Evolutionary conservation across 53 echinoderm and acorn worm species (phyloP), one percentile per base, ranked within the genome.

Genomic region (Paelopatides confundens): DNA sequence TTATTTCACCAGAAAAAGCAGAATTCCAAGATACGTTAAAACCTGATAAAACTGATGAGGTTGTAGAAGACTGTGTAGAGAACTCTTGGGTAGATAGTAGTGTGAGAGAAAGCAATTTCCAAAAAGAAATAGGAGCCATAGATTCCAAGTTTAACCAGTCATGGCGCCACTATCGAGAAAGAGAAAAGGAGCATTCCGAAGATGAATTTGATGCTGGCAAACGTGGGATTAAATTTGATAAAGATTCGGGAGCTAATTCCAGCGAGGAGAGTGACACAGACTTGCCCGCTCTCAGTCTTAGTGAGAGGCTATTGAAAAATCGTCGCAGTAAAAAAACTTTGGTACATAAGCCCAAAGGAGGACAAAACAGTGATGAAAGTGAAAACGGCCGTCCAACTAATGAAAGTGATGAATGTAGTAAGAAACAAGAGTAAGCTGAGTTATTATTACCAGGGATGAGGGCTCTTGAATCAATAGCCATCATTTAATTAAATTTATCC

Each of bases 301-400:
- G 31, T 31, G 81, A 90, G 30, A 86, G 91, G 69, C 23, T 90
- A 27, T 65, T 81, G 49, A 82, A 87, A 58, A 86, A 86, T 37
- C 81, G 67, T 54, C 32, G 67, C 35, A 76, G 65, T 33, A 63
- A 62, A 21, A 88, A 64, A 31, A 39, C 38, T 8, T 14, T 24
- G n/a, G 5, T 31, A 15, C 28, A 62, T 68, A 76, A 33, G 23
- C 27, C 21, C 29, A 26, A 63, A 34, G 35, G n/a, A 64, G 33
- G 37, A 62, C 52, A 21, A 62, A 26, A 63, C 21, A 34, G 34
- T 28, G 33, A 26, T 40, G 28, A 5, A 7, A 69, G 15, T 37
- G 37, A 69, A 35, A 17, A 69, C 37, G 37, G 69, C 14, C 37
- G 21, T 18, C 3, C 5, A 21, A 15, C 5, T n/a, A 23, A 58